phyloP scores from a whole-genome alignment of 2,797 vertebrate species.

The Sebastes trivittatus region DNA sequence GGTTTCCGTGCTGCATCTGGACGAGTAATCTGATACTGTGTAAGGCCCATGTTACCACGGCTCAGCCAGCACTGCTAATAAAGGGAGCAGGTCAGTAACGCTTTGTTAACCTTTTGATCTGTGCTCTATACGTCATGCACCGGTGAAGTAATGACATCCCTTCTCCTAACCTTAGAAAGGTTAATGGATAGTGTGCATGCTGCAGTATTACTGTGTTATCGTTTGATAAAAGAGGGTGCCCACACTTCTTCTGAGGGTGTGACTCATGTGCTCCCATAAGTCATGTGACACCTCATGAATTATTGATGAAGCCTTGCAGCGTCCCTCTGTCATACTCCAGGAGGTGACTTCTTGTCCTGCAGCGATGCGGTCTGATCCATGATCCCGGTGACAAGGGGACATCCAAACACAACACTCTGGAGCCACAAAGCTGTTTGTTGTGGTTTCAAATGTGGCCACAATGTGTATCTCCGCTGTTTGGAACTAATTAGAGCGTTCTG shows the following conservation, averaged over 20 bases:
- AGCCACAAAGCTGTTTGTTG: not conserved
- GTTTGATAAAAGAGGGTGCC: not conserved
- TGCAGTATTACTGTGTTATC: not conserved
- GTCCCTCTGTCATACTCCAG: slow-evolving; percentile 22
- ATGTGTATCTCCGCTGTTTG: not conserved
- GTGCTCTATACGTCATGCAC: not conserved
- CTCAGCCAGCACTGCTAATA: not conserved
- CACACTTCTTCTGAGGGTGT: slow-evolving; percentile 34
- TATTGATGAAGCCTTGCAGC: slow-evolving; percentile 46
- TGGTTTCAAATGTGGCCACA: not conserved
- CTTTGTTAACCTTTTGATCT: not conserved
- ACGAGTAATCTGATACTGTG: slow-evolving; percentile 45
- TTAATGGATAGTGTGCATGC: not conserved
- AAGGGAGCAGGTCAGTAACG: not conserved
- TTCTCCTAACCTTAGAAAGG: not conserved
- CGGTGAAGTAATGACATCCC: not conserved
- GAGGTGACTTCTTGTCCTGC: slow-evolving; percentile 28
- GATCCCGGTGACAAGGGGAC: not conserved
- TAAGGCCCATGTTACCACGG: not conserved
- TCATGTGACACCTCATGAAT: slow-evolving; percentile 68
- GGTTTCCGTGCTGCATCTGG: slow-evolving; percentile 54
- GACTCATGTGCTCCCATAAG: slow-evolving; percentile 72
- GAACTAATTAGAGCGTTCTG: not conserved
- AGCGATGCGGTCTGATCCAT: not conserved
- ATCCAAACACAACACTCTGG: not conserved